A percentile compares a stretch with the other conserved stretches of the same genome.
phyloP scores from a whole-genome alignment of 2,113 vertebrate genomes.

The Phylloscopus trochilus region DNA sequence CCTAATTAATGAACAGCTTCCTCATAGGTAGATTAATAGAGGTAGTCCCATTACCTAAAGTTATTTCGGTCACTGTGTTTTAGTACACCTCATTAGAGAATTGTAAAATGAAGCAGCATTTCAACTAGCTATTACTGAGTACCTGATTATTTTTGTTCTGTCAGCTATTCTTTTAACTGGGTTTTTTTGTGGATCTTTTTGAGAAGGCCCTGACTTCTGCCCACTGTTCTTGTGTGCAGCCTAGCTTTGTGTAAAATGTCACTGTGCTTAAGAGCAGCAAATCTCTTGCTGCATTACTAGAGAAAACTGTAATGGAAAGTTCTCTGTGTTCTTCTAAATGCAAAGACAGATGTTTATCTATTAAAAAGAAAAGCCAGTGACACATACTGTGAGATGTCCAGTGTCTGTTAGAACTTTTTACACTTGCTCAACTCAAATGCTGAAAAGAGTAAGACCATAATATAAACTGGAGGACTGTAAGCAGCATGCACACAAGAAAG shows the following conservation, averaged over 20 bases:
- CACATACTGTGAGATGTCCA: not conserved
- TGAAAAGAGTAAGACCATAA: not conserved
- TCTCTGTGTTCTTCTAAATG: not conserved
- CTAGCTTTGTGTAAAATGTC: not conserved
- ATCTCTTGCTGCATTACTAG: not conserved
- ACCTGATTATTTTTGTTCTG: not conserved
- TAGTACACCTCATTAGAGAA: conserved; percentile 48
- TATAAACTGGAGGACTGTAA: not conserved
- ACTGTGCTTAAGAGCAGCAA: not conserved
- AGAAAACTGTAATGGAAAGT: not conserved
- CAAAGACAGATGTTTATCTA: not conserved
- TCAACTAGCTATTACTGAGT: conserved; percentile 30
- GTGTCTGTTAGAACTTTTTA: not conserved
- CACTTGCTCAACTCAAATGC: not conserved
- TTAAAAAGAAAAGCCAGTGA: fast-evolving
- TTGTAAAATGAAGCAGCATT: conserved; percentile 42
- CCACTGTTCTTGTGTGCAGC: not conserved
- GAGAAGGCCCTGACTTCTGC: not conserved
- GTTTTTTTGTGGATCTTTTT: not conserved
- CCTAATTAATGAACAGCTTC: conserved; percentile 65
- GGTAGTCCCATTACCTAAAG: conserved; percentile 63
- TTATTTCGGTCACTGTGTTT: conserved; percentile 61
- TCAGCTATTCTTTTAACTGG: conserved; percentile 13
- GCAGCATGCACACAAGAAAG: not conserved
- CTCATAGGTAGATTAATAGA: conserved; percentile 70